These are phyloP conservation scores for Acanthosepion esculentum DNA, from an alignment of 2,888 invertebrate species.

Conservation along the genomic window DNA sequence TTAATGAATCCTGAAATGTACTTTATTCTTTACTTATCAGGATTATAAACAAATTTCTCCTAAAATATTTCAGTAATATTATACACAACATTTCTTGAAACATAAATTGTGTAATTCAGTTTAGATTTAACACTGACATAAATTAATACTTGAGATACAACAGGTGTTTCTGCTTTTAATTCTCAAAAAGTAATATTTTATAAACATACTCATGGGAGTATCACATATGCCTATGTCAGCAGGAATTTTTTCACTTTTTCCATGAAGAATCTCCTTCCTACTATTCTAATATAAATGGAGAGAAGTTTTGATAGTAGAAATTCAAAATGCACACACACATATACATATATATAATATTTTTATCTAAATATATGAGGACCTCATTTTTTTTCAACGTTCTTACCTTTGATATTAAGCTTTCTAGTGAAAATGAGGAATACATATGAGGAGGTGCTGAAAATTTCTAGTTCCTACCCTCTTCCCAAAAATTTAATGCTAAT, in stretches of 20 bases:
- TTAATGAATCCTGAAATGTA: neutral
- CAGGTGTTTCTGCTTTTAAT: neutral
- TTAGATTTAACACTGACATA: neutral
- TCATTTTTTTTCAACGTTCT: neutral
- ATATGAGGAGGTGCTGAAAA: too few species aligned
- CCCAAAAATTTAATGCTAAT: neutral
- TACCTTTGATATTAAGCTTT: neutral
- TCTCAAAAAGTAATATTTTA: neutral
- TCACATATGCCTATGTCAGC: constrained; percentile 9
- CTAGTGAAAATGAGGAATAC: neutral
- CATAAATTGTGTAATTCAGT: neutral
- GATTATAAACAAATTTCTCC: neutral
- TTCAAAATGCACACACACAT: neutral
- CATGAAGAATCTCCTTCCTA: neutral
- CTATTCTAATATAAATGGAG: neutral
- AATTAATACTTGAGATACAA: constrained; percentile 14
- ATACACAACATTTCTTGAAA: neutral
- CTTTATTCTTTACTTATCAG: neutral
- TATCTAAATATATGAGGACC: neutral
- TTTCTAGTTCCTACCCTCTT: neutral
- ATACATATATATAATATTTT: neutral
- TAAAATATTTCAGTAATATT: neutral
- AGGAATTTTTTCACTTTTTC: neutral
- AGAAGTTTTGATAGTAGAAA: neutral
- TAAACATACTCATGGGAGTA: neutral